Conservation (phyloP, 2,888 invertebrate species). For the Catocala fraxini region DNA sequence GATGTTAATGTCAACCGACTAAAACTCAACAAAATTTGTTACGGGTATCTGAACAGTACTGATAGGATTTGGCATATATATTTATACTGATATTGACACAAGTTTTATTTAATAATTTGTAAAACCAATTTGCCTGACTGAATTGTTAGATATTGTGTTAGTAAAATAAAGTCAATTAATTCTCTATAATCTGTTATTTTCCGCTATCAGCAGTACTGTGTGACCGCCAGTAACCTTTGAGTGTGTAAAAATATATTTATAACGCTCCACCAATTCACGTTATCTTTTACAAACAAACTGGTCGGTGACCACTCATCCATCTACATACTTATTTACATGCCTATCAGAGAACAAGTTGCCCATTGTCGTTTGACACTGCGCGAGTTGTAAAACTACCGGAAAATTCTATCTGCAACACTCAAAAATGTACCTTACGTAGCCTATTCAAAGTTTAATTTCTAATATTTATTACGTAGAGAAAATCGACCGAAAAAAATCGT, state of each 20-base stretch:
- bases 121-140: no score
- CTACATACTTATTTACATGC: conserved; percentile 82
- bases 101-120: no score
- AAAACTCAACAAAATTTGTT: no score
- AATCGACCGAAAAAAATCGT: conserved; percentile 61
- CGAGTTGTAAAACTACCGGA: conserved; percentile 79
- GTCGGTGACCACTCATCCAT: conserved; percentile 84
- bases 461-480: conserved; percentile 48
- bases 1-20: no score
- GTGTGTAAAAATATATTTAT: conserved; percentile 31
- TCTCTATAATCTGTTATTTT: conserved; percentile 17
- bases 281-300: conserved; percentile 66
- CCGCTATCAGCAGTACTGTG: conserved; percentile 37
- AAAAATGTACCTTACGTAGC: conserved; percentile 50
- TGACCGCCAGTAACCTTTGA: conserved; percentile 53
- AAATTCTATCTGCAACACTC: conserved; percentile 56
- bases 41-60: no score
- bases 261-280: conserved; percentile 54
- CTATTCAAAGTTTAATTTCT: conserved; percentile 41
- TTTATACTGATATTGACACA: no score
- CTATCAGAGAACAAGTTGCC: conserved; percentile 83
- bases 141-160: no score
- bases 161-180: background rate
- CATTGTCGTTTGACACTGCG: conserved; percentile 76
- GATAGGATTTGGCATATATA: no score